Base-by-base conservation (phyloP, 2,888 invertebrate genomes). In the Serrognathus titanus region DNA sequence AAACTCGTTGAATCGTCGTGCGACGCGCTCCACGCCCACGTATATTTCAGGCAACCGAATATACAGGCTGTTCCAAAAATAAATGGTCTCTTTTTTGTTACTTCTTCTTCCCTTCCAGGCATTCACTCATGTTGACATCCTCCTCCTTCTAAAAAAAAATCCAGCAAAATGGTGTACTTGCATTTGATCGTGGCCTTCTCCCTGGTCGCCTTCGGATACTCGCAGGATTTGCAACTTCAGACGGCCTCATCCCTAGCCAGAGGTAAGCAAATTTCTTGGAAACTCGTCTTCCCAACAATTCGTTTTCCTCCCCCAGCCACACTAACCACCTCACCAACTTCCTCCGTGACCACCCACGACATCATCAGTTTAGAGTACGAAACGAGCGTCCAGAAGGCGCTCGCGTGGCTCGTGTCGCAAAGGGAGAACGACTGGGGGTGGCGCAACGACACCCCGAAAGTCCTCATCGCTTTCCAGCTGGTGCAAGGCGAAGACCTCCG, bases 381-480 rank as follows among this genome's bases (percentile, higher is more conserved):
- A 0, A 81, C 81, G 62, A 83, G 85, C 53, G 80, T 86, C 57
- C 85, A 85, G 69, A 83, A 83, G 66, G 92, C 91, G 1, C 76
- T 89, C 55, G 83, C 87, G 64, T 92, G 90, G 83, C 77, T 92
- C 16, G 82, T 88, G 70, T 83, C 85, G 64, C 89, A 90, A 66
- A 82, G 91, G 20, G 86, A 86, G 65, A 79, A 83, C 2, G 88
- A 91, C 72, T 89, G 87, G 82, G 91, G 91, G 4, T 92, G 92
- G 90, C 87, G 86, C 38, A 90, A 90, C 67, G 91, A 92, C 69
- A 93, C 93, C 0, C 89, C 92, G 61, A 87, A 89, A 69, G 92
- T 90, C 2, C 83, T 93, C 71, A 81, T 92, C 41, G 90, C 92
- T 36, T 81, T 93, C 55, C 88, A 91, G 77, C 82, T 89, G 66